Evolutionary conservation across 2,888 invertebrate species (phyloP), one percentile per base, ranked within the genome.

Genomic region (Meteorus colon): DNA sequence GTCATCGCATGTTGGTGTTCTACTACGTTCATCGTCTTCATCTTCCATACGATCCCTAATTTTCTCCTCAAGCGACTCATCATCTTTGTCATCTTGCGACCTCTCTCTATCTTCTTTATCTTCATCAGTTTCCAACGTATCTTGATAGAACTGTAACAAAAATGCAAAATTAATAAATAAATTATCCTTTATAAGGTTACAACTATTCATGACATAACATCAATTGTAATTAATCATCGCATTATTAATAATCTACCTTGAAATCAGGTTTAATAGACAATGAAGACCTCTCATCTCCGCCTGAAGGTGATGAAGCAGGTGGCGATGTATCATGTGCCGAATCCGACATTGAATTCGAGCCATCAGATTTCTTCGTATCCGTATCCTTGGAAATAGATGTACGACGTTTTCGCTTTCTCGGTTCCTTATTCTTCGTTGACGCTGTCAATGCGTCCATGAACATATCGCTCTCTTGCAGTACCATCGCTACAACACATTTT

Each of bases 381-480:
- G 86, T 89, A 82, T 96, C 95, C 87, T 94, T 96, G 2, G 94
- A 93, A 4, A 92, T 92, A 81, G 94, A 94, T 0, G 93, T 92
- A 62, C 95, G 92, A 63, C 96, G 93, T 90, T 96, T 96, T 76
- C 95, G 92, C 87, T 96, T 97, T 84, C 94, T 93, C 1, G 94
- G 92, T 80, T 95, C 94, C 87, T 96, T 92, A 92, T 91, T 94
- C 90, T 89, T 91, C 34, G 94, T 94, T 8, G 96, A 94, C 0
- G 94, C 94, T 1, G 95, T 95, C 48, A 98, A 90, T 0, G 97
- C 97, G 89, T 97, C 97, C 94, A 97, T 97, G 88, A 98, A 98
- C 90, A 97, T 94, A 85, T 96, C 96, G 86, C 97, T 97, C 89
- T 98, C 98, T 87, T 96, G 94, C 67, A 98, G 90, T 81, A 95